These are phyloP conservation scores for Amniataba percoides DNA, from an alignment of 2,797 vertebrate genomes.

Conservation along the genomic window DNA sequence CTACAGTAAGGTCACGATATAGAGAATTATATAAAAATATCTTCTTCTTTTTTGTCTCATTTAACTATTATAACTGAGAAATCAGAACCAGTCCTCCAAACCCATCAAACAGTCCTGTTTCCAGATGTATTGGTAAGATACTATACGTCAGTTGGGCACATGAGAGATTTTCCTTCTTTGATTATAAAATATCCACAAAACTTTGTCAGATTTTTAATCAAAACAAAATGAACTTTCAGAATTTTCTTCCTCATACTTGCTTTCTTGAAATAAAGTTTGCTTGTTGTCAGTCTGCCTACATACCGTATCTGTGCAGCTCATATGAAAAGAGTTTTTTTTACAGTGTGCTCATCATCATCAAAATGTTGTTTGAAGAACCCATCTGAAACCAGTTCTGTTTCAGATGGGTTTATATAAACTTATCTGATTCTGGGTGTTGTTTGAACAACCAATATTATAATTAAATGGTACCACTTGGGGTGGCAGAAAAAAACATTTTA, in stretches of 20 bases:
- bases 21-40: neutral
- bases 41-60: neutral
- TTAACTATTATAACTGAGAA: neutral
- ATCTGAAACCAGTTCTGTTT: no score
- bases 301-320: neutral
- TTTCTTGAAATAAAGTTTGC: neutral
- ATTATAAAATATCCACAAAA: no score
- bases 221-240: no score
- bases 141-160: no score
- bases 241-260: no score
- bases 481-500: no score
- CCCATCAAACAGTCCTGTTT: neutral
- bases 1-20: neutral
- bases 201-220: no score
- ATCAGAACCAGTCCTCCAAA: neutral
- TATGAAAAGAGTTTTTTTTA: no score
- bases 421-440: neutral
- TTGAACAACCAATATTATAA: neutral
- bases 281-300: neutral
- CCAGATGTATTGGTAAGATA: neutral
- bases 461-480: no score
- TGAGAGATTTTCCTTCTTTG: no score
- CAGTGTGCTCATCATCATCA: no score
- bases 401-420: neutral
- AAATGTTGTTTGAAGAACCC: no score